Evolutionary conservation across 2,113 vertebrate genomes (phyloP).

Genomic region (Eptesicus fuscus): DNA sequence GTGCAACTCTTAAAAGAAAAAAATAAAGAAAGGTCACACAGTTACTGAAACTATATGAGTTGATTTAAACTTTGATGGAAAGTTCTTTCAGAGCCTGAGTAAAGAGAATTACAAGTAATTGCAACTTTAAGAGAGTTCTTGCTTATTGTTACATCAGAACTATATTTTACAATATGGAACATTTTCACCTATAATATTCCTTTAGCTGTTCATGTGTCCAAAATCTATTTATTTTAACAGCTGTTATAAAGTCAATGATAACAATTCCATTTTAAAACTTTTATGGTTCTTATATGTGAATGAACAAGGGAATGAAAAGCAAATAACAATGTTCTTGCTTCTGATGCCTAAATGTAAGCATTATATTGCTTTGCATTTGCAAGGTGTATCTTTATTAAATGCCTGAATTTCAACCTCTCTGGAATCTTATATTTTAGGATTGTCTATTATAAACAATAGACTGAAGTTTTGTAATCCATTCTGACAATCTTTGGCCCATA

Average conservation of each 20-base stretch:
- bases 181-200: neutral
- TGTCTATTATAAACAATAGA: neutral
- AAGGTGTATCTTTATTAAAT: neutral
- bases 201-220: neutral
- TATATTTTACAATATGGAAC: neutral
- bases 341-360: neutral
- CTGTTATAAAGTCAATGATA: neutral
- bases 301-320: neutral
- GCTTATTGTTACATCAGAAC: constrained; percentile 42
- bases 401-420: neutral
- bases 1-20: constrained; percentile 35
- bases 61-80: constrained; percentile 70
- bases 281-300: neutral
- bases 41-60: constrained; percentile 52
- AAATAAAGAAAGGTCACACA: constrained; percentile 54
- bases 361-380: neutral
- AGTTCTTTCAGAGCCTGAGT: constrained; percentile 50
- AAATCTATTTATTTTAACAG: neutral
- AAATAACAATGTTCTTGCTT: neutral
- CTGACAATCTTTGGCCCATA: neutral
- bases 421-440: neutral
- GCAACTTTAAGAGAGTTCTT: neutral
- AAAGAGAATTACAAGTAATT: constrained; percentile 46
- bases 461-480: neutral
- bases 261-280: neutral